Base-by-base conservation (phyloP, 1,140 invertebrate genomes). In the Hestina assimilis region DNA sequence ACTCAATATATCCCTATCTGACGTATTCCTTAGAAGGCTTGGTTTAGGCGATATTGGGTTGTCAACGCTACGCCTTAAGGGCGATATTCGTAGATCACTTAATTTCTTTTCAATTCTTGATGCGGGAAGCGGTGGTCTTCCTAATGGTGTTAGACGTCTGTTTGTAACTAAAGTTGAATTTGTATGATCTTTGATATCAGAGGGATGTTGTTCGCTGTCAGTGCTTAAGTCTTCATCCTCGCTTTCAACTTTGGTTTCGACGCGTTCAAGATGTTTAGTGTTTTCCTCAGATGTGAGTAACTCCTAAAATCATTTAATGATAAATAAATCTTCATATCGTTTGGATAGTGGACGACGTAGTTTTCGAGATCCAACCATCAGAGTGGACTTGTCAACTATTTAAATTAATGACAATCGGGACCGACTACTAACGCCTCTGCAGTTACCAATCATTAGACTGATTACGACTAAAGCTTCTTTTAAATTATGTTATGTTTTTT, bases 221-320 rank as follows among this genome's bases (percentile, higher is more conserved):
- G 86, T 86, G 6, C 77, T 83, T 1, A 89, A 70, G 28, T 89
- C 86, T 40, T 87, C 84, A 60, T 88, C 79, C 41, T 81, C 83
- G 40, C 77, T 86, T 55, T 89, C 84, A n/a, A 81, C 79, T 71
- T 87, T 87, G 4, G 83, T 85, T 73, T 89, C 85, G 4, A 81
- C 75, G 0, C 79, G 70, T 59, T 82, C 76, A 1, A 89, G 69
- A 24, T 86, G 68, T 67, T 87, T 89, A 0, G 86, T 84, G 54
- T 86, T 79, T 40, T 89, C 87, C 66, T 89, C 88, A 0, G 74
- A 89, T 40, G 89, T 89, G 15, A 80, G 69, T 12, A 89, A 70
- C 65, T 89, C 88, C 88, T 89, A 20, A 4, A 55, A 43, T 38
- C 4, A 26, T 26, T 23, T 5, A 46, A 8, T 6, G 20, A 29